Base-by-base conservation (phyloP, 2,888 invertebrate genomes). In the Patella depressa region DNA sequence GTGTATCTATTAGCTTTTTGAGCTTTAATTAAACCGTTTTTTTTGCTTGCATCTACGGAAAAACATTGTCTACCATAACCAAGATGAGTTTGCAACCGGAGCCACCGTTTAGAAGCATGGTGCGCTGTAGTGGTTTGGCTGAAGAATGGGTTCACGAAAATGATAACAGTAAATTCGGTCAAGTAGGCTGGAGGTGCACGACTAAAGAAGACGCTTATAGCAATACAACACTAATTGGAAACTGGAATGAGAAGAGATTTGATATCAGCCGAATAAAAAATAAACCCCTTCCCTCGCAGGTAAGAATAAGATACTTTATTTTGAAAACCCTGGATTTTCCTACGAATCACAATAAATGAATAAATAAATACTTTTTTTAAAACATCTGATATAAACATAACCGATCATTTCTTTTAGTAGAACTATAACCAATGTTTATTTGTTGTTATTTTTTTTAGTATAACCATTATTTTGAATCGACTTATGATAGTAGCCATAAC, bases 181-280 rank as follows among this genome's bases (percentile, higher is more conserved):
- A 90, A 80, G 89, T 88, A 75, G 90, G 90, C 1, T 90, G 89
- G 89, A 79, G 90, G 45, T 88, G 89, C 75, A 88, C 88, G 0
- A 90, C 85, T 72, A 89, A 88, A 74, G 90, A 90, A 78, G 88
- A 84, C 19, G 65, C 65, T 0, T 90, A 86, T 80, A 71, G 81
- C 19, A 86, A 86, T 53, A 81, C 81, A 12, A 88, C 88, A 3
- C 81, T 90, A 70, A 84, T 90, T 53, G 90, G 90, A 72, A 91
- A 91, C 81, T 90, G 90, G 89, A 87, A 86, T 73, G 91, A 91
- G 76, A 86, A 90, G 53, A 78, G 87, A 77, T 88, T 86, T 79
- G 90, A 90, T 78, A 84, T 89, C 24, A 81, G 83, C 19, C 80
- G 88, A 71, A 80, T 81, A 34, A 87, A 83, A 75, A 84, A 88